phyloP scores from a whole-genome alignment of 2,888 invertebrate genomes.

The Xylocampa areola region DNA sequence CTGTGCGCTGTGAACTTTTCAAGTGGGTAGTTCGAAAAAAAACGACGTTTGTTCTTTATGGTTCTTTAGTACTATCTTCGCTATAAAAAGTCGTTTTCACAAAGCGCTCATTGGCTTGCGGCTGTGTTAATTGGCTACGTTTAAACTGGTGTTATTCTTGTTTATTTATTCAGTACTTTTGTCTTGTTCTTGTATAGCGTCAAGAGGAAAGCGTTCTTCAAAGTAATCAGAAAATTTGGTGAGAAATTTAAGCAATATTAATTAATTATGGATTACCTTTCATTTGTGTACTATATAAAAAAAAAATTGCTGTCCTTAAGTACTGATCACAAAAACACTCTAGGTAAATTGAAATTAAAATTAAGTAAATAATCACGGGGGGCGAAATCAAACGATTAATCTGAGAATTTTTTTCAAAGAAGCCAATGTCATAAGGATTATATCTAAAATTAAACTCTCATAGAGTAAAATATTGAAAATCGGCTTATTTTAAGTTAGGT shows the following conservation, averaged over 20 bases:
- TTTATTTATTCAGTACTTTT: conserved; percentile 26
- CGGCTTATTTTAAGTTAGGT: not conserved
- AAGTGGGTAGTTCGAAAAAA: conserved; percentile 53
- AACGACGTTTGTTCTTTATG: conserved; percentile 35
- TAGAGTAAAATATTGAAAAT: conserved; percentile 28
- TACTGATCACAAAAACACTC: no score
- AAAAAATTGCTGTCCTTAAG: no score
- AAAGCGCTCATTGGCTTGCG: conserved; percentile 59
- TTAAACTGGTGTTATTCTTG: conserved; percentile 30
- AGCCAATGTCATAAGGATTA: conserved; percentile 8
- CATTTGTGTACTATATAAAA: no score
- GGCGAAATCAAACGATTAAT: no score
- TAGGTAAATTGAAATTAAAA: no score
- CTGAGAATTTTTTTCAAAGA: conserved; percentile 11
- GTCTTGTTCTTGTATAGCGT: conserved; percentile 7
- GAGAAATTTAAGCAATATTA: no score
- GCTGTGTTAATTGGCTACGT: conserved; percentile 53
- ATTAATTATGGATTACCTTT: no score
- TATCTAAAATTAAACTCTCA: conserved; percentile 21
- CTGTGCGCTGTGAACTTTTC: conserved; percentile 42
- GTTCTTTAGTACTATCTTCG: conserved; percentile 47
- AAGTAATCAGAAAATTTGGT: no score
- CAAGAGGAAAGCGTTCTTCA: no score
- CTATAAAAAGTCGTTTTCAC: conserved; percentile 48
- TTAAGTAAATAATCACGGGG: conserved; percentile 22